Conservation (phyloP, 2,888 invertebrate genomes). For the Chrysina gloriosa region DNA sequence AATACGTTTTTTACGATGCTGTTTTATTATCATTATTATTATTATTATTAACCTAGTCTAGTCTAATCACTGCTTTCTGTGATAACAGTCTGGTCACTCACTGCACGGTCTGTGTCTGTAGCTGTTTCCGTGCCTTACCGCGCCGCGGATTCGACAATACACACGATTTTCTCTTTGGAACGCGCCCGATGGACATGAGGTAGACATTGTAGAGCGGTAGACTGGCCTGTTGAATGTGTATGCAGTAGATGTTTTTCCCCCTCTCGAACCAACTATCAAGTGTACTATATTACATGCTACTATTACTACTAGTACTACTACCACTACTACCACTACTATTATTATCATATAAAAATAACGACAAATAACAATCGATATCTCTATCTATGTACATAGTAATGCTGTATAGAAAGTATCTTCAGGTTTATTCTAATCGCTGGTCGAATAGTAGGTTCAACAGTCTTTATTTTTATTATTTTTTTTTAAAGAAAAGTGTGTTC, state of each 20-base stretch:
- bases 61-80: constrained; percentile 64
- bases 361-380: constrained; percentile 37
- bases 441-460: neutral
- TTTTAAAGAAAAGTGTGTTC: too few species aligned
- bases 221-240: constrained; percentile 62
- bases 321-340: constrained; percentile 42
- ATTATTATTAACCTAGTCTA: constrained; percentile 53
- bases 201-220: constrained; percentile 52
- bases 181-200: constrained; percentile 47
- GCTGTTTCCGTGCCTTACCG: constrained; percentile 63
- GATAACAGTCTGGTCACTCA: constrained; percentile 64
- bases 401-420: constrained; percentile 19
- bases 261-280: constrained; percentile 34
- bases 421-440: neutral
- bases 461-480: neutral
- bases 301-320: constrained; percentile 41
- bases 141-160: constrained; percentile 57
- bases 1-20: constrained; percentile 48
- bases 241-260: constrained; percentile 54
- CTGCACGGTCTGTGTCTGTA: constrained; percentile 65
- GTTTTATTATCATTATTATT: constrained; percentile 40
- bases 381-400: constrained; percentile 1
- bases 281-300: constrained; percentile 26
- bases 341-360: constrained; percentile 37
- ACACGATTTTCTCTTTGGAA: constrained; percentile 45